These are phyloP conservation scores for Phymatocera aterrima DNA, from an alignment of 2,888 invertebrate species.

Conservation along the genomic window DNA sequence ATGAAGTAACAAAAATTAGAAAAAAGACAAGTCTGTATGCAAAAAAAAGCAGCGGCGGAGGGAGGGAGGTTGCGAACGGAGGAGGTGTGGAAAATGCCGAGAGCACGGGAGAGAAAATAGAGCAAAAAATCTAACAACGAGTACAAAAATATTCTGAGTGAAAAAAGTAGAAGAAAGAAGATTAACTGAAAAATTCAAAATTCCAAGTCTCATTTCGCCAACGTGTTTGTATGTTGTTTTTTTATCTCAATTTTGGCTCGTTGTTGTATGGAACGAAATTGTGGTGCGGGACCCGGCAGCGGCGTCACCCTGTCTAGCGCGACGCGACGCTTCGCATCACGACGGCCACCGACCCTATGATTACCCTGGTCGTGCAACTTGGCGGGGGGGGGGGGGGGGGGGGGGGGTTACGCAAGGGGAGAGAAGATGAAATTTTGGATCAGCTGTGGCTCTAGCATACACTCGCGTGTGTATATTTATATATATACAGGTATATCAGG, in stretches of 20 bases:
- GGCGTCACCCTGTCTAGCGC: slow-evolving; percentile 42
- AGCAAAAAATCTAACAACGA: too few species aligned
- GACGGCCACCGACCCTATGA: slow-evolving; percentile 31
- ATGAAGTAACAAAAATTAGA: too few species aligned
- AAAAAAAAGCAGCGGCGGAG: too few species aligned
- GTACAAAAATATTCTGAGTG: not conserved
- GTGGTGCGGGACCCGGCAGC: slow-evolving; percentile 26
- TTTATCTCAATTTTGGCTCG: too few species aligned
- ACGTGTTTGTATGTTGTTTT: slow-evolving; percentile 3
- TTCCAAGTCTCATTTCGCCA: not conserved
- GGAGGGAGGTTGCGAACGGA: too few species aligned
- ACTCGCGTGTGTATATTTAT: not conserved
- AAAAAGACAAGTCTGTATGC: too few species aligned
- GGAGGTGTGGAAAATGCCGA: too few species aligned
- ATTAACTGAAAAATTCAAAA: not conserved
- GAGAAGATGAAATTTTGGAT: slow-evolving; percentile 36
- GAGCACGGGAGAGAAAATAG: too few species aligned
- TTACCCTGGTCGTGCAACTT: slow-evolving; percentile 43
- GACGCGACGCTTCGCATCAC: slow-evolving; percentile 30
- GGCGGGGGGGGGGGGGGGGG: slow-evolving; percentile 1
- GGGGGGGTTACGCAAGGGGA: not conserved
- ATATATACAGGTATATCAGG: not conserved
- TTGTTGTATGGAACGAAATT: slow-evolving; percentile 12
- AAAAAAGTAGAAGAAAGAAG: not conserved
- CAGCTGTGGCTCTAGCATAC: slow-evolving; percentile 16